Evolutionary conservation across 2,113 vertebrate species (phyloP), one percentile per base, ranked within the genome.

Genomic region (Spheniscus mendiculus): DNA sequence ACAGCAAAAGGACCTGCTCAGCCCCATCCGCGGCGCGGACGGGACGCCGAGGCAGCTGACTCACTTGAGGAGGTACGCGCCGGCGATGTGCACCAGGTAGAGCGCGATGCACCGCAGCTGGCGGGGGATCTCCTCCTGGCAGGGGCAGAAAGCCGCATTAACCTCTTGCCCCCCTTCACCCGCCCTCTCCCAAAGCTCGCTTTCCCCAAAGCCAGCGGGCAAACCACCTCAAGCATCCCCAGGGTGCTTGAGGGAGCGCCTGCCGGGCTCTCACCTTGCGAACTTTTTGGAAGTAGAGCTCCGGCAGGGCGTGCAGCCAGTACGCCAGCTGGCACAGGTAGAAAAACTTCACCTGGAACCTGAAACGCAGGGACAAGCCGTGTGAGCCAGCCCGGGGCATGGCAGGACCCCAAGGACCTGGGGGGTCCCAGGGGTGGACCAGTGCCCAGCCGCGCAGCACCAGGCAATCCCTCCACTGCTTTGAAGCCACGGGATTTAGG

Each of bases 321-420:
- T 99, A 99, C 0, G 99, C 99, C 97, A 99, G 94, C 98, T 99
- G 99, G 91, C 99, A 99, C 95, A 99, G 97, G 98, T 99, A 99
- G 98, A 99, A 99, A 81, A 99, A 99, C 98, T 99, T 99, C 98
- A 99, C 99, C 98, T 99, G 99, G 98, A 99, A 99, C 96, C 99
- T 99, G 94, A 74, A 96, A 95, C 8, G 49, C 29, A 94, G 69
- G 69, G 79, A 94, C 0, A 11, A 85, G 67, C 52, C 17, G 3
- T 0, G 0, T 74, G 79, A 90, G 82, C 52, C 32, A 87, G 42
- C 5, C 40, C 9, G 8, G 52, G 47, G 19, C 34, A 40, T 0
- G 18, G 44, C 38, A 70, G 18, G n/a, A 79, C 38, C 63, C 19
- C 20, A 14, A 22, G 29, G 53, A 53, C n/a, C 5, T 0, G 0